Conservation (phyloP, 2,888 invertebrate species). For the Mythimna vitellina region DNA sequence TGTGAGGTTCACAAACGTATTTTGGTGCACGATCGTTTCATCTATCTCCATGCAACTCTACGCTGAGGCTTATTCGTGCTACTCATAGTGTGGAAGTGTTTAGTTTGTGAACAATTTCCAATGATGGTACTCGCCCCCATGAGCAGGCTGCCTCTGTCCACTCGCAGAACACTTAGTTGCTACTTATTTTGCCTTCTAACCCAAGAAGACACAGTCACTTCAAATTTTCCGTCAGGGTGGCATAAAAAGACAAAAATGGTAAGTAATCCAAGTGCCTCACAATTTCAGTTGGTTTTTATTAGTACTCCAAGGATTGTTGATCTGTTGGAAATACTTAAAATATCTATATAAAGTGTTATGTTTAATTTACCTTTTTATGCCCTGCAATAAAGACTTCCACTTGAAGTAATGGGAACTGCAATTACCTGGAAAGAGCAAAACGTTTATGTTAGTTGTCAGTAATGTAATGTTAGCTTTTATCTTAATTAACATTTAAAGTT, state of each 20-base stretch:
- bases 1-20: too few species aligned
- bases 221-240: neutral
- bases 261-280: neutral
- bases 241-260: neutral
- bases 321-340: neutral
- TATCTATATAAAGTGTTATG: neutral
- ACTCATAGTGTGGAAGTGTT: too few species aligned
- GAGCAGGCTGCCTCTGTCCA: too few species aligned
- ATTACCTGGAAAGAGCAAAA: conserved; percentile 51
- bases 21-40: too few species aligned
- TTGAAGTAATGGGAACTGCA: conserved; percentile 25
- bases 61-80: too few species aligned
- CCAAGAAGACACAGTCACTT: neutral
- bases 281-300: neutral
- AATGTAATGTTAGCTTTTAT: conserved; percentile 8
- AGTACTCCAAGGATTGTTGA: neutral
- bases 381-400: conserved; percentile 19
- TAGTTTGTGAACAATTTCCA: too few species aligned
- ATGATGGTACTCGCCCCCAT: too few species aligned
- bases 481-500: neutral
- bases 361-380: conserved; percentile 29
- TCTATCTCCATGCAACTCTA: too few species aligned
- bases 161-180: too few species aligned
- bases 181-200: neutral
- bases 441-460: conserved; percentile 16